A percentile compares a stretch with the other conserved stretches of the same genome.
Evolutionary conservation across 92 coral and sea anemone species (phyloP).

Genomic region (Scolanthus callimorphus): DNA sequence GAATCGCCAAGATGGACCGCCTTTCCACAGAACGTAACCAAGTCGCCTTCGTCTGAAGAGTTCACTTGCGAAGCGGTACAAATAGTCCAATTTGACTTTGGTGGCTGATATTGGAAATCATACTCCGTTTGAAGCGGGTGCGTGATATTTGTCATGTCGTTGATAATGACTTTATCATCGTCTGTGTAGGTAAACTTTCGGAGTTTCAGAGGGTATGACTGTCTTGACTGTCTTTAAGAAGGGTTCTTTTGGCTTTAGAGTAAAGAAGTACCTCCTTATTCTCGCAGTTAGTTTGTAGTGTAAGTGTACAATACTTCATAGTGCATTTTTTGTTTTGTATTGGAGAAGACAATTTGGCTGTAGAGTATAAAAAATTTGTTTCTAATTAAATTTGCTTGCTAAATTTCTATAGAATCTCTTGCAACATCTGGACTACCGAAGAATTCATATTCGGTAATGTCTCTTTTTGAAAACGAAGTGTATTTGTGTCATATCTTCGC

Average conservation of each 20-base stretch:
- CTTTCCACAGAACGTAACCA: background rate
- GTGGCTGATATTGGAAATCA: background rate
- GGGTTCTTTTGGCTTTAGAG: background rate
- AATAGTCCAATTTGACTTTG: background rate
- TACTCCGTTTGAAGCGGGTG: constrained; percentile 1
- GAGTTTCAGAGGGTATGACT: background rate
- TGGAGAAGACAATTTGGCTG: background rate
- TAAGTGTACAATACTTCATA: background rate
- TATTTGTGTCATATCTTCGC: too few relatives aligned
- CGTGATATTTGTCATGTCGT: constrained; percentile 10
- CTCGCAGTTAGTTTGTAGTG: background rate
- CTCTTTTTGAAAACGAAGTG: too few relatives aligned
- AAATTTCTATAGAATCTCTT: too few relatives aligned
- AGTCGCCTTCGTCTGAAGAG: background rate
- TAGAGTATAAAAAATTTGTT: too few relatives aligned
- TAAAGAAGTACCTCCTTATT: background rate
- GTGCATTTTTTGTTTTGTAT: background rate
- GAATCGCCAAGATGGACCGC: background rate
- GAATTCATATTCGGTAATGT: too few relatives aligned
- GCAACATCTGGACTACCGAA: too few relatives aligned
- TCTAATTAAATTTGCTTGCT: too few relatives aligned
- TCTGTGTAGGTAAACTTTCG: constrained; percentile 7
- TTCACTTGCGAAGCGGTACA: background rate
- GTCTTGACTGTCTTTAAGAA: too few relatives aligned
- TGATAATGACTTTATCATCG: constrained; percentile 4